Evolutionary conservation across 2,888 invertebrate species (phyloP).

Genomic region (Melanostoma scalare): DNA sequence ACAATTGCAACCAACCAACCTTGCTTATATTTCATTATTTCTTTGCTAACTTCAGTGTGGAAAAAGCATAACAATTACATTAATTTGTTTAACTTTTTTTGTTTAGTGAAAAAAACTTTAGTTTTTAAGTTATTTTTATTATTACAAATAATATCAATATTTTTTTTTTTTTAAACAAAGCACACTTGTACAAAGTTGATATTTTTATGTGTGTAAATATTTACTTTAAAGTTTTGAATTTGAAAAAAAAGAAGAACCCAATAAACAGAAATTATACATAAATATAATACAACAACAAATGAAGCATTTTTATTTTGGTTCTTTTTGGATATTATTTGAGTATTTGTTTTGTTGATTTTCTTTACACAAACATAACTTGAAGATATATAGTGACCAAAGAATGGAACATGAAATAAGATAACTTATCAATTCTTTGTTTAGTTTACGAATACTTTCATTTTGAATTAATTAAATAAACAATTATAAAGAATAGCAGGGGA

Average conservation of each 20-base stretch:
- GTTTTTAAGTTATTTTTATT: slow-evolving; percentile 56
- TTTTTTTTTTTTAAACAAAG: slow-evolving; percentile 41
- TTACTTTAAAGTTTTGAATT: slow-evolving; percentile 46
- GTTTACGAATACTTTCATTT: too few species aligned
- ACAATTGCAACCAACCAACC: too few species aligned
- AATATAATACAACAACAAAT: slow-evolving; percentile 39
- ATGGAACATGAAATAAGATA: too few species aligned
- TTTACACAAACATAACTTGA: too few species aligned
- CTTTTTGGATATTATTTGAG: background rate
- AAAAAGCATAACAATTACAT: slow-evolving; percentile 45
- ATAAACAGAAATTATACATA: slow-evolving; percentile 61
- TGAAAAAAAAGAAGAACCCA: slow-evolving; percentile 35
- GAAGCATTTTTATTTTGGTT: slow-evolving; percentile 53
- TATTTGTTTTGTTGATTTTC: too few species aligned
- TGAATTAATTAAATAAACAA: too few species aligned
- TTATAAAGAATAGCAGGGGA: too few species aligned
- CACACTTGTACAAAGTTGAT: slow-evolving; percentile 68
- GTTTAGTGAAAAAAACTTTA: slow-evolving; percentile 28
- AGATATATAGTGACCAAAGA: too few species aligned
- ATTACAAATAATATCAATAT: slow-evolving; percentile 36
- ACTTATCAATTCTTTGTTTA: too few species aligned
- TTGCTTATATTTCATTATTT: background rate
- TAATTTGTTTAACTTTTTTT: slow-evolving; percentile 46
- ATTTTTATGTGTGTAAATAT: slow-evolving; percentile 63
- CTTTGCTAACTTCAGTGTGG: background rate